phyloP scores from a whole-genome alignment of 1,140 invertebrate species.

The Elysia chlorotica region DNA sequence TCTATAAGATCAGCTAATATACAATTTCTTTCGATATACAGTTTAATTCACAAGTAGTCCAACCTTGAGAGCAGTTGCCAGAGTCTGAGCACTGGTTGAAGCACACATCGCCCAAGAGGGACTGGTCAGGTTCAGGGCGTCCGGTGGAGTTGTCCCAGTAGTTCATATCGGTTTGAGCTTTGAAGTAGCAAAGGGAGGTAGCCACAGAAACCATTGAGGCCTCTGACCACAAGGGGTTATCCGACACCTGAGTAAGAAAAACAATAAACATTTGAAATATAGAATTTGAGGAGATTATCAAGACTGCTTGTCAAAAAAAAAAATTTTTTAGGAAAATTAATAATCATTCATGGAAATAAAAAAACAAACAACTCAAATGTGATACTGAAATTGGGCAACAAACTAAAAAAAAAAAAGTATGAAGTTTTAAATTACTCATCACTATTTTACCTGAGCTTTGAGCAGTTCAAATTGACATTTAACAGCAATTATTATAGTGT shows the following conservation, averaged over 20 bases:
- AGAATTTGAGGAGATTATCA: too few species aligned
- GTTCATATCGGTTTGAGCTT: slow-evolving; percentile 19
- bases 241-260: slow-evolving; percentile 31
- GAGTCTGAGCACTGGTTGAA: slow-evolving; percentile 27
- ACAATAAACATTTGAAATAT: background rate
- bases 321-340: background rate
- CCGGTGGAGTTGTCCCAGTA: slow-evolving; percentile 21
- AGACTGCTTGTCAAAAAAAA: background rate
- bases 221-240: slow-evolving; percentile 29
- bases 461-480: too few species aligned
- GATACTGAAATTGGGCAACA: too few species aligned
- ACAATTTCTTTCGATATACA: background rate
- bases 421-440: too few species aligned
- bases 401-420: too few species aligned
- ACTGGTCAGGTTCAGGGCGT: background rate
- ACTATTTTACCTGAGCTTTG: too few species aligned
- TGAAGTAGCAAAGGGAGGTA: slow-evolving; percentile 26
- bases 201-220: slow-evolving; percentile 26
- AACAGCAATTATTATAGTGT: too few species aligned
- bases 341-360: too few species aligned
- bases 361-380: too few species aligned
- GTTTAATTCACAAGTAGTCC: background rate
- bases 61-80: slow-evolving; percentile 27
- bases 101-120: slow-evolving; percentile 24
- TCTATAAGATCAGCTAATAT: too few species aligned